phyloP scores from a whole-genome alignment of 2,888 invertebrate species.

The Napeogenes inachia region DNA sequence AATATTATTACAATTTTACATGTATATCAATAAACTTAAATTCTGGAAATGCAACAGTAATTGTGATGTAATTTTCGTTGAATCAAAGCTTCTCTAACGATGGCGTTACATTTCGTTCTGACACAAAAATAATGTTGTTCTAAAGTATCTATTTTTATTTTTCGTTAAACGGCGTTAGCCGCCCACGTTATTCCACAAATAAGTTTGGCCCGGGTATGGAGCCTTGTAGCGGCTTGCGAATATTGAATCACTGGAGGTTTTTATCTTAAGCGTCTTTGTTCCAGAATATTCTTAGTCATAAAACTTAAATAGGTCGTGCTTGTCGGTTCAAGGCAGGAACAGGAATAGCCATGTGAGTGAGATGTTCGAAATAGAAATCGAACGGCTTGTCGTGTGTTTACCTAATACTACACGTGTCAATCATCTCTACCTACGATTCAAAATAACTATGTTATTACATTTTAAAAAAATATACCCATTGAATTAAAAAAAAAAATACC shows the following conservation, averaged over 20 bases:
- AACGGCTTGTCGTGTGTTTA: conserved; percentile 44
- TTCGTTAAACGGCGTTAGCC: conserved; percentile 26
- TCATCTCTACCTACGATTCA: conserved; percentile 20
- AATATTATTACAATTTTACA: too few species aligned
- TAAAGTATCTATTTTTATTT: conserved; percentile 26
- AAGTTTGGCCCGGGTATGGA: conserved; percentile 8
- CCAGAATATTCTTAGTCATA: conserved; percentile 51
- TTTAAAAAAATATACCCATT: background rate
- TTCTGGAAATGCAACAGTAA: too few species aligned
- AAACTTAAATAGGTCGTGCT: conserved; percentile 65
- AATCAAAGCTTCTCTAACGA: background rate
- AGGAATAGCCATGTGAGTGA: conserved; percentile 64
- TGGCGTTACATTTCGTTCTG: background rate
- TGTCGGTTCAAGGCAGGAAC: conserved; percentile 68
- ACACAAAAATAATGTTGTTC: background rate
- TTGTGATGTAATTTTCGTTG: too few species aligned
- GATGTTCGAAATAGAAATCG: conserved; percentile 56
- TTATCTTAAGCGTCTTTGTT: conserved; percentile 20
- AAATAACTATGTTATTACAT: background rate
- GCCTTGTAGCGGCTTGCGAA: conserved; percentile 9
- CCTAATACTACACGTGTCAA: conserved; percentile 32
- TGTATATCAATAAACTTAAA: too few species aligned
- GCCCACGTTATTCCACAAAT: conserved; percentile 21
- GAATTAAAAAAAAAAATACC: background rate
- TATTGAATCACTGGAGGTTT: conserved; percentile 25